These are phyloP conservation scores for Heliconius eleuchia DNA, from an alignment of 1,140 invertebrate species.

Conservation along the genomic window DNA sequence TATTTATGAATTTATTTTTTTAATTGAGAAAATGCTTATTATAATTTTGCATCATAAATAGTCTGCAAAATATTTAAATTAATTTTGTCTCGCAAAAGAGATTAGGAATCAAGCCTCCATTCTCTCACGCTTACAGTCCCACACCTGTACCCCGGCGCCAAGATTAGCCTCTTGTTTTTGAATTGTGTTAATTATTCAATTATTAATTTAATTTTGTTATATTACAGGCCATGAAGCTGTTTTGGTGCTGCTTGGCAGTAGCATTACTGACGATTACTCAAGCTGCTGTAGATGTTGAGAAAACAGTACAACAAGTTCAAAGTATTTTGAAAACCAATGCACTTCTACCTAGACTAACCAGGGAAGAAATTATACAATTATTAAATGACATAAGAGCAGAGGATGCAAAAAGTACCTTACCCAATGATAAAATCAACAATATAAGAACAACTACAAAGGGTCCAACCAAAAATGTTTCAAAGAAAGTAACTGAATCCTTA, in stretches of 20 bases:
- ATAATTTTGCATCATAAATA: no score
- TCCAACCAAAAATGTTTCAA: background rate
- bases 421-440: conserved; percentile 43
- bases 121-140: no score
- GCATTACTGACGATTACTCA: conserved; percentile 44
- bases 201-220: conserved; percentile 28
- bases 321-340: conserved; percentile 81
- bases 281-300: conserved; percentile 69
- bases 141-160: no score
- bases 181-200: background rate
- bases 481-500: conserved; percentile 37
- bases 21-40: background rate
- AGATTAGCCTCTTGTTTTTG: background rate
- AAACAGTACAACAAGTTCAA: conserved; percentile 84
- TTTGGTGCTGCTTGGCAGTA: conserved; percentile 56
- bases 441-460: conserved; percentile 13
- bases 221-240: conserved; percentile 70
- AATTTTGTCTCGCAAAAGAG: no score
- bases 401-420: conserved; percentile 62
- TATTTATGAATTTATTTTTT: no score
- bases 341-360: conserved; percentile 81
- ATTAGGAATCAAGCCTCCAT: no score
- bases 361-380: conserved; percentile 83
- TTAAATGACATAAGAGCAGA: conserved; percentile 83
- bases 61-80: no score